phyloP scores from a whole-genome alignment of 2,113 vertebrate genomes.

The Bubalus kerabau region DNA sequence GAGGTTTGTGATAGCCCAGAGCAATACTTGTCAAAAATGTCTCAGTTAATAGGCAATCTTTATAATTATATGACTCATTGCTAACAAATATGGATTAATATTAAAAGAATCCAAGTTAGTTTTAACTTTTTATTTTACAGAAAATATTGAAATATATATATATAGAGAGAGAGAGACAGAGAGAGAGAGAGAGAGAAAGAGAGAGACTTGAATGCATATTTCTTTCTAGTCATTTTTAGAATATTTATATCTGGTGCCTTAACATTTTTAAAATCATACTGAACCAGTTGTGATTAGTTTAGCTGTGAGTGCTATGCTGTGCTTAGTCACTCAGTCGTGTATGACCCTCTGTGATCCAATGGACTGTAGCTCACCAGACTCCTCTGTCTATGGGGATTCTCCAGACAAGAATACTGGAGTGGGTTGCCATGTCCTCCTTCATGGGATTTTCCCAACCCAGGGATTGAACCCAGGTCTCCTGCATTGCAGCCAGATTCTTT shows the following conservation, averaged over 20 bases:
- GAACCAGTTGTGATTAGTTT: background rate
- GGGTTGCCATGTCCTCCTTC: background rate
- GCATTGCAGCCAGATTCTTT: background rate
- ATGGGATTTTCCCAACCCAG: background rate
- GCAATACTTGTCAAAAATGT: slow-evolving; percentile 14
- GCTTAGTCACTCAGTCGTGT: background rate
- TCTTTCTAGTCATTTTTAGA: background rate
- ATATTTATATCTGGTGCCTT: background rate
- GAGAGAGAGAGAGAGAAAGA: no score
- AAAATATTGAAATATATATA: background rate
- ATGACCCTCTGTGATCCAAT: background rate
- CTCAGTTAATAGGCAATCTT: background rate
- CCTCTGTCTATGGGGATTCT: background rate
- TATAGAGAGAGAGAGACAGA: no score
- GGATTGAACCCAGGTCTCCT: background rate
- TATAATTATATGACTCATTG: background rate
- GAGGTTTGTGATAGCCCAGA: background rate
- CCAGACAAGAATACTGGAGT: background rate
- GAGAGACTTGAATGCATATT: background rate
- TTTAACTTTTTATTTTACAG: background rate
- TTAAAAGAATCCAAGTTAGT: background rate
- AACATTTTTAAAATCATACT: background rate
- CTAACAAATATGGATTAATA: background rate
- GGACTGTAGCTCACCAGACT: background rate
- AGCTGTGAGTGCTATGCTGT: background rate